A percentile compares a stretch with the other conserved stretches of the same genome.
phyloP scores from a whole-genome alignment of 2,113 vertebrate species.

The Typhlomys cinereus region DNA sequence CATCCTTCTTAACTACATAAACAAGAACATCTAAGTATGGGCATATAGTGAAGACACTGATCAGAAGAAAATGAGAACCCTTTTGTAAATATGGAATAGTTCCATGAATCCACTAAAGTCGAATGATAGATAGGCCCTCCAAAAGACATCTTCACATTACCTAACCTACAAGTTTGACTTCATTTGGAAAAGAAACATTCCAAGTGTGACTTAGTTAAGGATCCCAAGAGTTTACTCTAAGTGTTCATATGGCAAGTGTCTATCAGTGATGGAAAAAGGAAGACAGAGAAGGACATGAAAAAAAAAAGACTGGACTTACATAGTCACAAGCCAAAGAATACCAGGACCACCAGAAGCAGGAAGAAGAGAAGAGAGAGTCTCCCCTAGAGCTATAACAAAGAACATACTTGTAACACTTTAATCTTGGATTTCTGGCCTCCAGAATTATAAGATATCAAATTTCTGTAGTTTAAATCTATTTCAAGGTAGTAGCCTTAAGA shows the following conservation, averaged over 20 bases:
- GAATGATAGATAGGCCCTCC: background rate
- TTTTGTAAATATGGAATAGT: background rate
- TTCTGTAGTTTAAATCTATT: background rate
- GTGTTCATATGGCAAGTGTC: background rate
- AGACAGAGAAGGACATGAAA: background rate
- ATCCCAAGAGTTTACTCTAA: background rate
- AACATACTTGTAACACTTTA: background rate
- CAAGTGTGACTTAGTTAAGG: background rate
- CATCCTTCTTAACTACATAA: slow-evolving; percentile 41
- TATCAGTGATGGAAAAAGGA: background rate
- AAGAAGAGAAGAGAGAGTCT: background rate
- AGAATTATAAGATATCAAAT: background rate
- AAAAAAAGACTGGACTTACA: background rate
- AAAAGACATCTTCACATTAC: background rate
- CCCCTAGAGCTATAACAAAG: background rate
- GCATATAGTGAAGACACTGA: background rate
- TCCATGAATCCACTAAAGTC: background rate
- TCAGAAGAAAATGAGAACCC: background rate
- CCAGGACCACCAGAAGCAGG: background rate
- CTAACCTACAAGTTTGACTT: background rate
- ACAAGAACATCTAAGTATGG: background rate
- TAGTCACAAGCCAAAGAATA: background rate
- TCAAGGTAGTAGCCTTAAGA: background rate
- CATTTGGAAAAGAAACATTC: background rate
- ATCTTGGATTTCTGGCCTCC: background rate